A percentile compares a stretch with the other conserved stretches of the same genome.
These are phyloP conservation scores for Cyprinodon diabolis DNA, from an alignment of 2,797 vertebrate species.

Conservation along the genomic window DNA sequence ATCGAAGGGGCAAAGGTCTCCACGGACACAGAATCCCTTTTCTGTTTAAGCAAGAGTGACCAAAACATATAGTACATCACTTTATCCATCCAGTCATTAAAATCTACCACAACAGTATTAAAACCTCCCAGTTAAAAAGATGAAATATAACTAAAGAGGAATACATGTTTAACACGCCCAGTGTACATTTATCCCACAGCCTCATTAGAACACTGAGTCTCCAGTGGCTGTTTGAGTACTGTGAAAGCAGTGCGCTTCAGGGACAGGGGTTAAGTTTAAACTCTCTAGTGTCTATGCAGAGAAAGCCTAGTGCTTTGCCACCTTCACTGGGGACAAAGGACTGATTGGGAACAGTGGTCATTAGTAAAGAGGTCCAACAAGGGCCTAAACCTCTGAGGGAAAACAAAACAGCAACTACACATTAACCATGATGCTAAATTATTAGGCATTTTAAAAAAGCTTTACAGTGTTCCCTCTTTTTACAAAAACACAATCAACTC, in stretches of 20 bases:
- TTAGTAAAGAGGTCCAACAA: constrained; percentile 69
- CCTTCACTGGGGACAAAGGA: constrained; percentile 36
- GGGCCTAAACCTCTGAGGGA: constrained; percentile 41
- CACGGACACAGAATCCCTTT: constrained; percentile 96
- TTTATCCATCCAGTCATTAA: not conserved
- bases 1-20: constrained; percentile 96
- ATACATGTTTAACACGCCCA: constrained; percentile 5
- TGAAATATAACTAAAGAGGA: not conserved
- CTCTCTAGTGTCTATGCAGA: constrained; percentile 34
- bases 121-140: not conserved
- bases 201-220: constrained; percentile 66
- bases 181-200: constrained; percentile 49
- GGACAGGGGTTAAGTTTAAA: constrained; percentile 70
- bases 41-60: constrained; percentile 77
- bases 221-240: constrained; percentile 38
- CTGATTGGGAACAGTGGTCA: constrained; percentile 66
- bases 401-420: constrained; percentile 6
- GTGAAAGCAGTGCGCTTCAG: constrained; percentile 55
- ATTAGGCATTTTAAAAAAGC: not conserved
- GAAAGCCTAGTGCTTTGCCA: constrained; percentile 18
- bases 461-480: not conserved
- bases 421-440: not conserved
- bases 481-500: constrained; percentile 13
- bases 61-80: not conserved
- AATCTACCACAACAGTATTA: not conserved